Evolutionary conservation across 1,140 invertebrate species (phyloP), one percentile per base, ranked within the genome.

Genomic region (Lordiphosa collinella): DNA sequence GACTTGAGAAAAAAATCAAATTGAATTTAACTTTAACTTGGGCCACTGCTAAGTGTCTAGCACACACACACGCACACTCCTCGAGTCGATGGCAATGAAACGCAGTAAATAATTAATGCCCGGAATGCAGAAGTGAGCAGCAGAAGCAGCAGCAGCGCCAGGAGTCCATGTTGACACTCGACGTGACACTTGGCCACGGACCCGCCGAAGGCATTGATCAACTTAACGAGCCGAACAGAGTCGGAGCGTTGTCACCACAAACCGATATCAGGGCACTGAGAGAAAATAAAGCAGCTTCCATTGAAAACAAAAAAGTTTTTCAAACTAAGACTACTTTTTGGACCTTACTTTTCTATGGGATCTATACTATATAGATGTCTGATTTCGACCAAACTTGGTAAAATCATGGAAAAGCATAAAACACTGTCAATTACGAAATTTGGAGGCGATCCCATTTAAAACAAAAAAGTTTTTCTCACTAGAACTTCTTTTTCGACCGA

Each of bases 71-170:
- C 13, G 2, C 35, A 12, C 35, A 7, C 35, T 12, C 11, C 5
- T n/a, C 22, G 18, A 44, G 18, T 44, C 13, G 22, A 44, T 31
- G 41, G 18, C 41, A 44, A 44, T 44, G 41, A 44, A 44, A 44
- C 22, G 41, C 41, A 44, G 41, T 44, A 29, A 44, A 44, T 44
- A 44, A 44, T 44, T 44, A 44, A 44, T 44, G 41, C 47, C n/a
- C 47, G 11, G 47, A 29, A 25, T 44, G 18, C 47, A 37, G 47
- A 47, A 40, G 37, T 40, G 37, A 44, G 22, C 34, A 22, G 32
- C 47, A 48, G n/a, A 10, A 48, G 13, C 32, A 12, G 4, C 16
- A 46, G 12, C 47, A 12, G 4, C 16, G 32, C 9, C 47, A 22
- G 41, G 41, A 44, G 18, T 12, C 41, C 22, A 44, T 44, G 41